Base-by-base conservation (phyloP, 2,888 invertebrate species). In the Lissonota sp. region DNA sequence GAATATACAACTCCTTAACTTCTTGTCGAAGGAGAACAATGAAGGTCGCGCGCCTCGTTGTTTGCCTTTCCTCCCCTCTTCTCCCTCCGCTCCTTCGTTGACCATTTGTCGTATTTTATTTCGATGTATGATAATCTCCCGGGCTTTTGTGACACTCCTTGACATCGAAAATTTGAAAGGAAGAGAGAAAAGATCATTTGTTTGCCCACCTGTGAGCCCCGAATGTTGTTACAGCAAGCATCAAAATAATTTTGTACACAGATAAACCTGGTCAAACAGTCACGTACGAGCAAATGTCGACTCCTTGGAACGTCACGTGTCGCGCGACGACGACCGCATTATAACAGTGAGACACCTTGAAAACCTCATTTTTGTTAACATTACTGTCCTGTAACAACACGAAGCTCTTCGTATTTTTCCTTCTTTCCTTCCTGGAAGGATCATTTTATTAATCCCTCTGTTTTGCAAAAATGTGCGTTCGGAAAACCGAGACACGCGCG, bases 191-290 rank as follows among this genome's bases (percentile, higher is more conserved):
- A 12, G 12, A 60, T 26, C 44, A 4, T 51, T 63, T 58, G 55
- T 79, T 74, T 57, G 37, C 69, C 26, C 79, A 79, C 70, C 79
- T 75, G 74, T 66, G 40, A 7, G 62, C 53, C 51, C 63, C 55
- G 16, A 70, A 51, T 63, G 55, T 46, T 55, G 55, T 49, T 53
- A 63, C 64, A 64, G 40, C 16, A 44, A 44, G 63, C 58, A 75
- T 55, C 53, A 70, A 70, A 66, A 67, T 60, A 55, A 40, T 66
- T 75, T 63, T 26, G 26, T 26, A 26, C 26, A 26, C 26, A 53
- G 46, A 62, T n/a, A n/a, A 67, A 67, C 57, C 39, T 39, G 53
- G 53, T 72, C 53, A 69, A n/a, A 53, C 55, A 51, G 71, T 60
- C 77, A 60, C 63, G 75, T 75, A 67, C 58, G 58, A 55, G 26